phyloP scores from a whole-genome alignment of 92 coral and sea anemone genomes.

The Umimayanthus kanabou region DNA sequence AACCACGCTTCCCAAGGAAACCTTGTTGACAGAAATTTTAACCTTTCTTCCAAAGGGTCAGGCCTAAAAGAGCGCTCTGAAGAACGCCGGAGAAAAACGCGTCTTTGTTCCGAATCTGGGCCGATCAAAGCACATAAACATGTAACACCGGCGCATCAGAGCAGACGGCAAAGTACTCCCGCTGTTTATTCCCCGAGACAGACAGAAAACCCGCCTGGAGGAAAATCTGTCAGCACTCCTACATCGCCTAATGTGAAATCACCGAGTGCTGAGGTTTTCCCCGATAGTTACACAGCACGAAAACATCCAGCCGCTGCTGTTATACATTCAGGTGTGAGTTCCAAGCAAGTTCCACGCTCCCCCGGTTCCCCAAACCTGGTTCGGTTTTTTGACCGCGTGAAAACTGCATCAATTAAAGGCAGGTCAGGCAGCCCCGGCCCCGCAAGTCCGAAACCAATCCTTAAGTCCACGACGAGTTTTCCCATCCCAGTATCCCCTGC shows the following conservation, averaged over 20 bases:
- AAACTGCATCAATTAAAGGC: conserved; percentile 1
- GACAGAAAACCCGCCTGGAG: background rate
- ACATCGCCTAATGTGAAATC: background rate
- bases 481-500: background rate
- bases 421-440: conserved; percentile 2
- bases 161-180: conserved; percentile 11
- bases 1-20: background rate
- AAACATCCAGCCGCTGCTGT: background rate
- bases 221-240: conserved; percentile 13
- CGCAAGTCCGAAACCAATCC: conserved; percentile 2
- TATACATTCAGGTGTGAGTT: background rate
- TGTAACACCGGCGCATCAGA: background rate
- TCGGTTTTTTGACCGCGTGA: conserved; percentile 20
- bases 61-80: background rate
- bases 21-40: background rate
- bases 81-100: background rate
- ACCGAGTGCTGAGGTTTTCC: background rate
- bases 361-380: conserved; percentile 23
- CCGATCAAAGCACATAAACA: background rate
- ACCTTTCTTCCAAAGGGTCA: background rate
- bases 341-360: background rate
- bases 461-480: background rate
- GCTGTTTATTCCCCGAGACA: background rate
- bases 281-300: background rate
- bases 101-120: conserved; percentile 5